Evolutionary conservation across 2,797 vertebrate genomes (phyloP).

Genomic region (Semotilus atromaculatus): DNA sequence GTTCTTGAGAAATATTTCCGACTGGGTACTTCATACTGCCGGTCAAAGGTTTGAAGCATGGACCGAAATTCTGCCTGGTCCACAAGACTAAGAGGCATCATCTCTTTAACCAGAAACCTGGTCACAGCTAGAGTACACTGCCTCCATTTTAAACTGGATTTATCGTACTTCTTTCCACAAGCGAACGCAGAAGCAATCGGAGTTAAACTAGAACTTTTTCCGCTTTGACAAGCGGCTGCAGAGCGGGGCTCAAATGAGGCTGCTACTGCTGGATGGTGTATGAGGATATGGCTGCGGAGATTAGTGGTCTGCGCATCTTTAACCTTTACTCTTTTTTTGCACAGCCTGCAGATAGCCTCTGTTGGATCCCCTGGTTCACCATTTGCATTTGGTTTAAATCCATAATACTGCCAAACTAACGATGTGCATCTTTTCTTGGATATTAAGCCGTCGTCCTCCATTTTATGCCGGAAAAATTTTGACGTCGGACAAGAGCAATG

Average conservation of each 20-base stretch:
- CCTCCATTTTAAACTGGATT: background rate
- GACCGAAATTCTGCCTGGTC: no score
- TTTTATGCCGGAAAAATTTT: background rate
- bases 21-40: background rate
- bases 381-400: background rate
- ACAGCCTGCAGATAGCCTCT: background rate
- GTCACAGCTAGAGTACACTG: background rate
- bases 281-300: background rate
- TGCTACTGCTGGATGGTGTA: background rate
- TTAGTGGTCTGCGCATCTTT: background rate
- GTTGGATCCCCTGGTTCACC: background rate
- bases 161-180: background rate
- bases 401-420: background rate
- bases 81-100: background rate
- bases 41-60: no score
- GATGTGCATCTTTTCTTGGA: background rate
- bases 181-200: background rate
- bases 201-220: background rate
- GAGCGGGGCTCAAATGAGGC: background rate
- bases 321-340: conserved; percentile 2
- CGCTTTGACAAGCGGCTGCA: background rate
- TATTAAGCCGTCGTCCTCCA: background rate
- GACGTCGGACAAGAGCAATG: background rate
- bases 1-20: background rate
- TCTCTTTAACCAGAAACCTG: background rate